Evolutionary conservation across 2,113 vertebrate genomes (phyloP).

Genomic region (Piprites chloris): DNA sequence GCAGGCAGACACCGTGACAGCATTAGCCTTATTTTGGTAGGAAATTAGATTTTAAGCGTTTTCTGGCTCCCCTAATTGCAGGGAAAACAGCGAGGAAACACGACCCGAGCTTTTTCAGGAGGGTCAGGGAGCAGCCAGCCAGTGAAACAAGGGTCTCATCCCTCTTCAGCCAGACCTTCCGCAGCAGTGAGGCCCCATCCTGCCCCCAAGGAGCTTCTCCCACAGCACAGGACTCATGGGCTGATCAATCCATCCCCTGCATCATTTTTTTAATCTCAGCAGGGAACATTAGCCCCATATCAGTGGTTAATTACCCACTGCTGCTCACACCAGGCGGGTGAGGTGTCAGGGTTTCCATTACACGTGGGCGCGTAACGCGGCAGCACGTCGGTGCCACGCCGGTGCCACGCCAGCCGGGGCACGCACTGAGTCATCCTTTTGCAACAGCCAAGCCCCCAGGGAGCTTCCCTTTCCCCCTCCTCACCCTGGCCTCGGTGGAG

Average conservation of each 20-base stretch:
- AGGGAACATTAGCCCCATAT: fast-evolving
- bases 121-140: not conserved
- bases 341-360: not conserved
- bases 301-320: fast-evolving
- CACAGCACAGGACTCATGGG: fast-evolving
- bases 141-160: not conserved
- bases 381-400: not conserved
- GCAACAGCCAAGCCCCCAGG: not conserved
- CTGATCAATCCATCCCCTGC: not conserved
- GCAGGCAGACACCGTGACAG: not conserved
- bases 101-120: fast-evolving
- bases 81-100: not conserved
- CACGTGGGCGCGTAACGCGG: fast-evolving
- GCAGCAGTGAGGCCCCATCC: not conserved
- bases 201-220: not conserved
- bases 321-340: fast-evolving
- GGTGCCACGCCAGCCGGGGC: not conserved
- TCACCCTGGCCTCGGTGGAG: fast-evolving
- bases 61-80: not conserved
- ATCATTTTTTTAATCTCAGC: not conserved
- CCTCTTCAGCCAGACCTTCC: not conserved
- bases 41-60: not conserved
- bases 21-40: not conserved
- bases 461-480: not conserved
- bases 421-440: not conserved